Conservation (phyloP, 2,797 vertebrate genomes). For the Poeciliopsis gracilis region DNA sequence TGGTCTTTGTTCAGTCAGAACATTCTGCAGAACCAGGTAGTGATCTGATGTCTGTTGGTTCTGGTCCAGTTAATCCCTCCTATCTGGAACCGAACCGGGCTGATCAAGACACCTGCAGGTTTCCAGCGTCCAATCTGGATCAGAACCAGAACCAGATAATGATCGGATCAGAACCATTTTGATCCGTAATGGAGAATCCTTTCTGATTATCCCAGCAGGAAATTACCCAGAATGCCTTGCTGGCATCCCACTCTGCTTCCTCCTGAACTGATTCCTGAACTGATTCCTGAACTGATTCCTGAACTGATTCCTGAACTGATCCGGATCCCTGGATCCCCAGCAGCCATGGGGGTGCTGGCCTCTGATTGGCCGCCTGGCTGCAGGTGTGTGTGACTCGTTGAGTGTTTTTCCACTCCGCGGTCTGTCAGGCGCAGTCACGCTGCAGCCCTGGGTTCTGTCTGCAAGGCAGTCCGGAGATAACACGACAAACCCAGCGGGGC, state of each 20-base stretch:
- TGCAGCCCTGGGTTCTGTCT: slow-evolving; percentile 24
- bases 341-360: background rate
- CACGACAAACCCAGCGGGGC: slow-evolving; percentile 1
- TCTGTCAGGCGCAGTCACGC: background rate
- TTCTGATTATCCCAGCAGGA: background rate
- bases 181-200: too few species aligned
- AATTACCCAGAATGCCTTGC: background rate
- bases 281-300: too few species aligned
- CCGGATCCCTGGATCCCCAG: background rate
- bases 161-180: too few species aligned
- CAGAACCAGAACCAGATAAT: background rate
- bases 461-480: slow-evolving; percentile 20
- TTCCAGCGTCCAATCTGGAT: background rate
- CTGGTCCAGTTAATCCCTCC: too few species aligned
- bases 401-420: slow-evolving; percentile 5
- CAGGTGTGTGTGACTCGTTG: slow-evolving; percentile 6
- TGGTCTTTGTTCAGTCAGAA: too few species aligned
- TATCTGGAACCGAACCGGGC: too few species aligned
- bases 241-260: background rate
- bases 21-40: too few species aligned
- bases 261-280: background rate
- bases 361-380: slow-evolving; percentile 4
- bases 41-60: too few species aligned
- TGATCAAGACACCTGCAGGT: background rate
- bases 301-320: background rate